A percentile compares a stretch with the other conserved stretches of the same genome.
Conservation (phyloP, 2,888 invertebrate species). For the Pseudococcus viburni region DNA sequence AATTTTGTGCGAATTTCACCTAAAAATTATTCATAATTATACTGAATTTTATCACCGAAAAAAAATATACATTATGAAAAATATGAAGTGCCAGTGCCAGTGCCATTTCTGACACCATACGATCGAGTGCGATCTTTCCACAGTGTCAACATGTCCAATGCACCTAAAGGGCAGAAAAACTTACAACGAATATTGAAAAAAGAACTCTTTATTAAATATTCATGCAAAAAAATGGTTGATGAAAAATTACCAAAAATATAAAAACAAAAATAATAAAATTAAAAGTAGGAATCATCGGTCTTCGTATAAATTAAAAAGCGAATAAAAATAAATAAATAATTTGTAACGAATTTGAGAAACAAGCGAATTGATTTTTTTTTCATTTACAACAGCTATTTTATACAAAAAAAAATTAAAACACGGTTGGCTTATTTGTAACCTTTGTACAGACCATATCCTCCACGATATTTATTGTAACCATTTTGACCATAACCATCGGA, state of each 20-base stretch:
- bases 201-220: constrained; percentile 39
- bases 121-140: not conserved
- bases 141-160: not conserved
- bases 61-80: not conserved
- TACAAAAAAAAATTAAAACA: not conserved
- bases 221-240: constrained; percentile 6
- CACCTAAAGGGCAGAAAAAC: not conserved
- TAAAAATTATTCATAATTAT: too few relatives aligned
- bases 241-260: constrained; percentile 34
- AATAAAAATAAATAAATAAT: constrained; percentile 41
- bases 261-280: constrained; percentile 31
- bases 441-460: constrained; percentile 38
- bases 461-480: constrained; percentile 24
- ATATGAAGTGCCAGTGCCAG: not conserved
- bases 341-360: constrained; percentile 25
- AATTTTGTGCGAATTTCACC: too few relatives aligned
- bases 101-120: not conserved
- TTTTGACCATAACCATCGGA: constrained; percentile 38
- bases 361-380: constrained; percentile 36
- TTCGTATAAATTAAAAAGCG: constrained; percentile 14
- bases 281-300: constrained; percentile 37
- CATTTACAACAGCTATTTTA: not conserved
- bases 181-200: constrained; percentile 12
- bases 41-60: too few relatives aligned
- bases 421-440: not conserved